Conservation (phyloP, 2,888 invertebrate genomes). For the Dascillus cervinus region DNA sequence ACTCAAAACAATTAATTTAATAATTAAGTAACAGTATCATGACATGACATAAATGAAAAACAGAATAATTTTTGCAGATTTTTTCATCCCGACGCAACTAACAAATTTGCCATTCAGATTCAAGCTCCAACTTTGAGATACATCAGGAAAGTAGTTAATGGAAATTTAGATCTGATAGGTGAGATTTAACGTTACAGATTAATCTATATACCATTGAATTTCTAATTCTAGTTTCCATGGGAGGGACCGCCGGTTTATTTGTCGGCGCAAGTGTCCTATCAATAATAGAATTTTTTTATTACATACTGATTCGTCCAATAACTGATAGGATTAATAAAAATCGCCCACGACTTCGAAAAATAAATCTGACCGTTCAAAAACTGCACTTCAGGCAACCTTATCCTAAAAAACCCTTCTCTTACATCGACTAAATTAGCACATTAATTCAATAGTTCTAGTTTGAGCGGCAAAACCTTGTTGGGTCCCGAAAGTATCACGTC, state of each 20-base stretch:
- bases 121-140: slow-evolving; percentile 12
- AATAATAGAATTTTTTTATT: slow-evolving; percentile 16
- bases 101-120: slow-evolving; percentile 11
- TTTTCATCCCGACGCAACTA: slow-evolving; percentile 1
- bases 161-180: slow-evolving; percentile 14
- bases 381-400: too few relatives aligned
- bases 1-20: background rate
- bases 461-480: too few relatives aligned
- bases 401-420: too few relatives aligned
- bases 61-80: too few relatives aligned
- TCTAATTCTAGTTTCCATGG: slow-evolving; percentile 13
- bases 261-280: slow-evolving; percentile 17
- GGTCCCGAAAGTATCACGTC: too few relatives aligned
- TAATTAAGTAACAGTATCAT: background rate
- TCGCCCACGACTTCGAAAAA: background rate
- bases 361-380: too few relatives aligned
- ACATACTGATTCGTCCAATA: slow-evolving; percentile 14
- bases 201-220: background rate
- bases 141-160: slow-evolving; percentile 11
- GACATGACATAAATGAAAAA: too few relatives aligned
- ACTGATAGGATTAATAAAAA: slow-evolving; percentile 1
- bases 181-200: slow-evolving; percentile 1
- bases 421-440: too few relatives aligned
- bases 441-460: too few relatives aligned
- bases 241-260: slow-evolving; percentile 17